These are phyloP conservation scores for Ormyrus pomaceus DNA, from an alignment of 2,888 invertebrate genomes.

Conservation along the genomic window DNA sequence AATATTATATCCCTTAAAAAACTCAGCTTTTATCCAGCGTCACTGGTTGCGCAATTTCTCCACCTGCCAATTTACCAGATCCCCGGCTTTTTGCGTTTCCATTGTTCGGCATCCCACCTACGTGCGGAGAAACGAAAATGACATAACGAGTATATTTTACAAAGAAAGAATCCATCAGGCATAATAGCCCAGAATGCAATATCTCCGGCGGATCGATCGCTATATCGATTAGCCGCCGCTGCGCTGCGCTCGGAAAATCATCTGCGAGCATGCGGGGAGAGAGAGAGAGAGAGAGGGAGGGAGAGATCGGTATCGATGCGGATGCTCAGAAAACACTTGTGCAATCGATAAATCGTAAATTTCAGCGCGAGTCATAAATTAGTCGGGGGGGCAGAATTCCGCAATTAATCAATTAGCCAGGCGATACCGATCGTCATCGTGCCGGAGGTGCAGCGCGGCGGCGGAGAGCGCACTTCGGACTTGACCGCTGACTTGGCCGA, in stretches of 20 bases:
- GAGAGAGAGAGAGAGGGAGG: not conserved
- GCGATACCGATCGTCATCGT: slow-evolving; percentile 36
- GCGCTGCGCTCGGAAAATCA: not conserved
- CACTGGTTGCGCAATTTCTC: no score
- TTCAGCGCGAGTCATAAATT: slow-evolving; percentile 53
- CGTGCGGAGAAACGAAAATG: no score
- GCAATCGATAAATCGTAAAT: slow-evolving; percentile 58
- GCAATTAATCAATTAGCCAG: slow-evolving; percentile 57
- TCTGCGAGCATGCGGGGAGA: not conserved
- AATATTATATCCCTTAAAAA: no score
- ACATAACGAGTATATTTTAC: no score
- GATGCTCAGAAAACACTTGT: slow-evolving; percentile 53
- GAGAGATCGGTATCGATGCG: not conserved
- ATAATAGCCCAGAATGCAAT: not conserved
- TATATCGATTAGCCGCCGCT: slow-evolving; percentile 24
- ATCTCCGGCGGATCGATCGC: not conserved
- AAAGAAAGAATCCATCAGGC: not conserved
- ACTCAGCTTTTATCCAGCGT: no score
- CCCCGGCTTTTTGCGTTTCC: no score
- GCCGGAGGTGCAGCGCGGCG: not conserved
- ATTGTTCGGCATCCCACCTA: no score
- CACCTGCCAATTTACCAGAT: no score
- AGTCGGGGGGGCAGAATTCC: slow-evolving; percentile 37
- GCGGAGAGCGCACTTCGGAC: not conserved
- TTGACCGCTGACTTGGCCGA: no score